Evolutionary conservation across 1,140 invertebrate species (phyloP).

Genomic region (Holotrichia oblita): DNA sequence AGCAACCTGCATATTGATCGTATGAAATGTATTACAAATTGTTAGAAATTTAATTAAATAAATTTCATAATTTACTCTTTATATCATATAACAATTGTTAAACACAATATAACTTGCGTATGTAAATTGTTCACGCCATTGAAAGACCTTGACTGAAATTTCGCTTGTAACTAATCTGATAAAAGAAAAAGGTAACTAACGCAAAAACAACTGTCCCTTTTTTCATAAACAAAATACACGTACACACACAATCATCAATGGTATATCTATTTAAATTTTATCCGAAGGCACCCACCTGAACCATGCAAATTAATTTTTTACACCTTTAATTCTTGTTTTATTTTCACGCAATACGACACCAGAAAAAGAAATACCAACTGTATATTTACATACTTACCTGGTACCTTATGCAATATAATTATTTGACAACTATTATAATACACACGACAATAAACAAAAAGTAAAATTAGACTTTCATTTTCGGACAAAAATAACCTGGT

Average conservation of each 20-base stretch:
- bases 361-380: neutral
- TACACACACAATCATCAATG: neutral
- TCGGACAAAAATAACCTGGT: neutral
- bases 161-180: too few species aligned
- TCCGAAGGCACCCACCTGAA: neutral
- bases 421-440: neutral
- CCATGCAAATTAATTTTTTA: neutral
- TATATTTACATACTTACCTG: neutral
- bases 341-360: neutral
- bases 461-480: slow-evolving; percentile 9
- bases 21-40: too few species aligned
- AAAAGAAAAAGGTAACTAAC: too few species aligned
- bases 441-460: neutral
- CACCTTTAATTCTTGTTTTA: neutral
- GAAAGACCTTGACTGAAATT: too few species aligned
- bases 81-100: too few species aligned
- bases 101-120: too few species aligned
- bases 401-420: neutral
- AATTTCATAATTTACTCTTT: too few species aligned
- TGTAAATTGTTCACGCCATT: too few species aligned
- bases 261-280: neutral
- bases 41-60: too few species aligned
- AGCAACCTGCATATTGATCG: too few species aligned
- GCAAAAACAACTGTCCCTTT: too few species aligned
- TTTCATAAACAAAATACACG: neutral